Evolutionary conservation across 2,113 vertebrate species (phyloP).

Genomic region (Lanius ludovicianus): DNA sequence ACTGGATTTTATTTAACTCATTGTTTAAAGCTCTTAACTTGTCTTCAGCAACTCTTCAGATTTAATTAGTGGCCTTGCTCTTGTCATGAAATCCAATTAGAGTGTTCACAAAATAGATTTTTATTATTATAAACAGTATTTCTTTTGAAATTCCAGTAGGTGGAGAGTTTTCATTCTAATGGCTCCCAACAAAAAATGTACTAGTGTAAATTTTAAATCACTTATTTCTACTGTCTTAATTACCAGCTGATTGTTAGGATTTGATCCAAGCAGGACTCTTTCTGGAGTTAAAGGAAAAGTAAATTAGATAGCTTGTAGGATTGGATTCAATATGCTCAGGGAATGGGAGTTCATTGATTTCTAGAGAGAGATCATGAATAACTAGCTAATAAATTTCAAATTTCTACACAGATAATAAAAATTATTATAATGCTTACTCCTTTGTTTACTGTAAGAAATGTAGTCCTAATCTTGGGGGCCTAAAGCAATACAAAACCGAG

Average conservation of each 20-base stretch:
- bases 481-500: not conserved
- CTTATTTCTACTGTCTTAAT: not conserved
- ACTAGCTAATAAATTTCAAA: not conserved
- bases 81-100: not conserved
- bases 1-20: not conserved
- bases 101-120: not conserved
- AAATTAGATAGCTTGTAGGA: not conserved
- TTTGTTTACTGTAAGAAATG: not conserved
- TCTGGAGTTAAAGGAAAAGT: not conserved
- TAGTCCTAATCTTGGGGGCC: not conserved
- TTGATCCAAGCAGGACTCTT: not conserved
- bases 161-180: not conserved
- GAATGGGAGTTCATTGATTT: not conserved
- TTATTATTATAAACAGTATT: not conserved
- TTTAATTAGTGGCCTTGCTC: conserved; percentile 12
- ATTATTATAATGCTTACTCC: not conserved
- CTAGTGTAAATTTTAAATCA: not conserved
- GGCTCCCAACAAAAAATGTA: not conserved
- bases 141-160: not conserved
- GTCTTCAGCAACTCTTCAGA: not conserved
- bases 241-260: not conserved
- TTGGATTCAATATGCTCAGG: not conserved
- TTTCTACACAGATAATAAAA: not conserved
- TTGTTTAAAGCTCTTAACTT: not conserved
- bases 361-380: not conserved